Evolutionary conservation across 2,888 invertebrate genomes (phyloP), one percentile per base, ranked within the genome.

Genomic region (Lysandra bellargus): DNA sequence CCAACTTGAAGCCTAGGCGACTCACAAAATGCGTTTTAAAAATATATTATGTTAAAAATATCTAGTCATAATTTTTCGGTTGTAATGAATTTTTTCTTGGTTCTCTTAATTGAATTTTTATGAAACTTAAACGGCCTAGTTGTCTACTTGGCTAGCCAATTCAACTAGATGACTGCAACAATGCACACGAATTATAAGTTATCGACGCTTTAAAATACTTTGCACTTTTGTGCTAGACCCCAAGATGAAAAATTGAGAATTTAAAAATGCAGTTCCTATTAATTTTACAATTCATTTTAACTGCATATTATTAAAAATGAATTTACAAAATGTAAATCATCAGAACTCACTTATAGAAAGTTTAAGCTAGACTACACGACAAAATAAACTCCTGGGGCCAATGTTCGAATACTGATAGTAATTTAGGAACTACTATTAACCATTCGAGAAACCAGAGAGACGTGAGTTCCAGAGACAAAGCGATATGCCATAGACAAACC

Each of bases 341-440:
- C 17, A 17, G 57, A 57, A 57, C 57, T 57, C 57, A 57, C 57
- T 0, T 44, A 44, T 44, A 44, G 9, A 44, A 44, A 9, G 6
- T 44, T 44, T 44, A 44, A 44, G 9, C 49, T 9, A 49, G 9
- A 49, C 9, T 4, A 57, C 57, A 17, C 4, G 17, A 9, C 7
- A 23, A 23, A 61, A 69, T 69, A 69, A 12, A 69, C n/a, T 30
- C 49, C 33, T 76, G 76, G 76, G 76, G 33, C 76, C 33, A 17
- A 83, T 79, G 82, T 84, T 86, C 87, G 83, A 93, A 94, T 93
- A 94, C 93, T 93, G 93, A 89, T 89, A 87, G 92, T 93, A 91
- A 92, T 93, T 92, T 91, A 94, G 94, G 94, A 94, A 94, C 94
- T 92, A 91, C 88, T 86, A 85, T 85, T 88, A 92, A 92, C 91